Evolutionary conservation across 2,797 vertebrate species (phyloP), one percentile per base, ranked within the genome.

Genomic region (Megalops cyprinoides): DNA sequence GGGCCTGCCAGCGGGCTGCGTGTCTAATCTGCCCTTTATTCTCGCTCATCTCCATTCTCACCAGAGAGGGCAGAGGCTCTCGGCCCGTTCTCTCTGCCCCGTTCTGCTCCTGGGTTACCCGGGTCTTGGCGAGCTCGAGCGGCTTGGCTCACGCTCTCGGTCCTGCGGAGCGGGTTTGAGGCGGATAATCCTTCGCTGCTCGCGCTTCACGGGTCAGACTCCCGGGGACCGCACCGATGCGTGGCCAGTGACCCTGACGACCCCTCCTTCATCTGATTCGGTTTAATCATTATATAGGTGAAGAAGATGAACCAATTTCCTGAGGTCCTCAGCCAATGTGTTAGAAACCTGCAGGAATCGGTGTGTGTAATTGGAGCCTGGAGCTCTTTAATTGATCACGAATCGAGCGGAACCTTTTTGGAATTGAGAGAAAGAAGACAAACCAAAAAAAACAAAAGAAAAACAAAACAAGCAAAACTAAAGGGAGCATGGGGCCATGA

Each of bases 21-120:
- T 58, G 48, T 48, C 34, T 42, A 51, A 73, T 79, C 46, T 60
- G 25, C 23, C 74, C 34, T 51, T 31, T 77, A 77, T 62, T 77
- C 56, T 25, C 46, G 25, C 44, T 69, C 34, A 49, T 10, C 28
- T 9, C 51, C 48, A 28, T 62, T 55, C 31, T 23, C 56, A 44
- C n/a, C 76, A 60, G 56, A 48, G 76, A 62, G 42, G 20, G 8
- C 10, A 46, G 34, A 37, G 62, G 4, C 9, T 28, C 15, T 46
- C 42, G 3, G 15, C 39, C 31, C 4, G 15, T n/a, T 20, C 73
- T 42, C 14, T 46, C 79, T 42, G 6, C n/a, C n/a, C n/a, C n/a
- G n/a, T n/a, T 76, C 56, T 20, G 60, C 53, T 39, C n/a, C 39
- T 42, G 55, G 56, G 56, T 60, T 14, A 25, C 28, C 51, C 18